These are phyloP conservation scores for Himalopsyche japonica DNA, from an alignment of 2,888 invertebrate genomes.

Conservation along the genomic window DNA sequence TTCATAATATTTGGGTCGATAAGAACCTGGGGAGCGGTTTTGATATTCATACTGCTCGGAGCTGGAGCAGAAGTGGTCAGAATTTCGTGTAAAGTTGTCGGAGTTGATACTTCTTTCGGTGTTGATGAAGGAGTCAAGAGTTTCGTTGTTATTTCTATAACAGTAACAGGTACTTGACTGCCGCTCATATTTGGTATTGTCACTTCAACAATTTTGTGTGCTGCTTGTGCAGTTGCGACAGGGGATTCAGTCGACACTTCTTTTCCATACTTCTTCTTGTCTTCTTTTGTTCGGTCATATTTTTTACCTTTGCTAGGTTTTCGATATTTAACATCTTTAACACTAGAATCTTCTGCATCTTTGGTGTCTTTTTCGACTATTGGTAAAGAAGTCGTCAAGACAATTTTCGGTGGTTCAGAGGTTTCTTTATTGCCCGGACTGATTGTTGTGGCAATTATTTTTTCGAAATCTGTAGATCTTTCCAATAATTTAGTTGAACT, in stretches of 20 bases:
- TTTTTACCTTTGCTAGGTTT: constrained; percentile 39
- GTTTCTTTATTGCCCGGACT: background rate
- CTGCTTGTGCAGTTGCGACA: background rate
- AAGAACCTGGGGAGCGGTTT: constrained; percentile 3
- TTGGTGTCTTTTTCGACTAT: background rate
- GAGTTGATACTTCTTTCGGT: background rate
- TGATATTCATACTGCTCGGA: background rate
- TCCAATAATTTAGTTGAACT: background rate
- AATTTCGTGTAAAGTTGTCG: background rate
- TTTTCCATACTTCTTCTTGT: constrained; percentile 36
- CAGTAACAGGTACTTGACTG: constrained; percentile 14
- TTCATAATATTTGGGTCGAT: constrained; percentile 38
- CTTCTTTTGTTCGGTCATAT: constrained; percentile 41
- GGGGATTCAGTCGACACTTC: constrained; percentile 10
- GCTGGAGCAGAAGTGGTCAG: background rate
- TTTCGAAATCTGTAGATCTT: background rate
- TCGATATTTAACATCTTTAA: constrained; percentile 11
- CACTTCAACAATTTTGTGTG: constrained; percentile 32
- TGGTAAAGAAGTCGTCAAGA: background rate
- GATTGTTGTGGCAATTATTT: background rate
- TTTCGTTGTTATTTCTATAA: constrained; percentile 38
- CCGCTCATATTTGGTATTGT: constrained; percentile 23
- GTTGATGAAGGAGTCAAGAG: constrained; percentile 9
- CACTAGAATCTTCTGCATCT: background rate
- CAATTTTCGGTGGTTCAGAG: background rate